Evolutionary conservation across 2,113 vertebrate species (phyloP).

Genomic region (Plestiodon gilberti): DNA sequence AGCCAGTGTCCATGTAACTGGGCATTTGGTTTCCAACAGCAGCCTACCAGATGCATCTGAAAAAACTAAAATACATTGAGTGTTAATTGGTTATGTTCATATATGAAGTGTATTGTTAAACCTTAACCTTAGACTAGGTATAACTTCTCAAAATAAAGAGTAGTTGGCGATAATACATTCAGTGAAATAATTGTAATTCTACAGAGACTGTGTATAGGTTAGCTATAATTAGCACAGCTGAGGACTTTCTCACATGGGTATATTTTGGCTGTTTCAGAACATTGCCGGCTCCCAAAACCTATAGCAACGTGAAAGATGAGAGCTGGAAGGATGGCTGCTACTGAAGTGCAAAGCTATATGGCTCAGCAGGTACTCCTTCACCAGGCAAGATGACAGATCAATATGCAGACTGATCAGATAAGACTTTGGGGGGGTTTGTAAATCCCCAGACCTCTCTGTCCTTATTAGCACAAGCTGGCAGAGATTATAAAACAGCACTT

Average conservation of each 20-base stretch:
- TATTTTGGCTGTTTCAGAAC: slow-evolving; percentile 79
- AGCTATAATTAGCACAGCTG: background rate
- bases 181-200: background rate
- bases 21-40: background rate
- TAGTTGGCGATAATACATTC: background rate
- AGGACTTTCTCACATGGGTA: slow-evolving; percentile 5
- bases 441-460: slow-evolving; percentile 82
- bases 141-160: background rate
- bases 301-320: slow-evolving; percentile 86
- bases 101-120: background rate
- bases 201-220: background rate
- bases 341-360: slow-evolving; percentile 77
- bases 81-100: background rate
- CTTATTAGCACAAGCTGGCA: slow-evolving; percentile 81
- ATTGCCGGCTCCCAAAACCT: slow-evolving; percentile 89
- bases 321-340: slow-evolving; percentile 99
- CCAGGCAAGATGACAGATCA: slow-evolving; percentile 72
- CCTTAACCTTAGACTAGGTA: background rate
- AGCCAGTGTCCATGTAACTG: background rate
- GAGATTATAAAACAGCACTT: slow-evolving; percentile 94
- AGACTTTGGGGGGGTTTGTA: slow-evolving; percentile 77
- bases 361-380: slow-evolving; percentile 71
- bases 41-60: background rate
- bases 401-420: slow-evolving; percentile 77
- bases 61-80: too few species aligned